Evolutionary conservation across 2,797 vertebrate species (phyloP).

Genomic region (Coilia nasus): DNA sequence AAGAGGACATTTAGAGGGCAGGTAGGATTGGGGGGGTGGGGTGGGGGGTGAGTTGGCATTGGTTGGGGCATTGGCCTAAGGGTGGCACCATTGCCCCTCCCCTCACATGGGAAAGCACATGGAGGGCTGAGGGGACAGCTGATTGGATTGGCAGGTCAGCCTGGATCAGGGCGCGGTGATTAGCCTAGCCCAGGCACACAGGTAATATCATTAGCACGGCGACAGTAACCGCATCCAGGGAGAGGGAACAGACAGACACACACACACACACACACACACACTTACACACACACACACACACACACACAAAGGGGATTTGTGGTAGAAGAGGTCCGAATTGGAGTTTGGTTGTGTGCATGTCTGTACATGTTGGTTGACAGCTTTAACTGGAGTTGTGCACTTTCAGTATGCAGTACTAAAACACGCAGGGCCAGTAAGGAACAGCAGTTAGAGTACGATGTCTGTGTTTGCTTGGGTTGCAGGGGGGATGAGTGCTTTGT

Average conservation of each 20-base stretch:
- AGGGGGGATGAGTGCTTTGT: neutral
- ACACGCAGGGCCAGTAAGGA: neutral
- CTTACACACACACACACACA: neutral
- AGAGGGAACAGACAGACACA: neutral
- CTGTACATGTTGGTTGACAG: neutral
- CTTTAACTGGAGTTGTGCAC: neutral
- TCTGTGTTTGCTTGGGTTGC: neutral
- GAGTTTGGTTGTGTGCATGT: neutral
- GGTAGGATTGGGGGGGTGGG: neutral
- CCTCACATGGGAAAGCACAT: slow-evolving; percentile 47
- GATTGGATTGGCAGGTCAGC: slow-evolving; percentile 69
- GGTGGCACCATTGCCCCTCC: neutral
- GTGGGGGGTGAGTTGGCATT: neutral
- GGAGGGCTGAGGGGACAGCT: slow-evolving; percentile 57
- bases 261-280: neutral
- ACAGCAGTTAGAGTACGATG: neutral
- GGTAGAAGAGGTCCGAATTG: neutral
- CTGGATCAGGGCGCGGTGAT: slow-evolving; percentile 66
- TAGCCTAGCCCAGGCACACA: slow-evolving; percentile 53
- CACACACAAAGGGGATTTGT: neutral
- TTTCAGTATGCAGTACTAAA: neutral
- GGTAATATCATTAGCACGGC: slow-evolving; percentile 40
- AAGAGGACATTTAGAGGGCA: neutral
- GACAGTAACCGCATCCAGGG: slow-evolving; percentile 39
- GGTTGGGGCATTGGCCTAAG: neutral